Percentiles rank a stretch among this genome's conserved stretches.
These are phyloP conservation scores for Heterocephalus glaber DNA, from an alignment of 2,113 vertebrate species.

Conservation along the genomic window DNA sequence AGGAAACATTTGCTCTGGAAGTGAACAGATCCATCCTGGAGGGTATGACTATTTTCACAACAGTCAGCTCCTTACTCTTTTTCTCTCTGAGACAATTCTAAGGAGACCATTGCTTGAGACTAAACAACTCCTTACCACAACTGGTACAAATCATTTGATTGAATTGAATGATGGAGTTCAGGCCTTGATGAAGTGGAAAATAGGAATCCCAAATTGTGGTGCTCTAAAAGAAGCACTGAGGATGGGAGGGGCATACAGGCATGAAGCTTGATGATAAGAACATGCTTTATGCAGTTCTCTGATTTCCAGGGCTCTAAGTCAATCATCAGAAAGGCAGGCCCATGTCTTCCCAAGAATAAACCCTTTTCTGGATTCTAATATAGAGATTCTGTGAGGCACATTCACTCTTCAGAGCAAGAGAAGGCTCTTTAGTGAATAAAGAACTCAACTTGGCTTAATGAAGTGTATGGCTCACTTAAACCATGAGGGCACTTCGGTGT, in stretches of 20 bases:
- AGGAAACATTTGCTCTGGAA: slow-evolving; percentile 8
- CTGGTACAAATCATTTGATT: background rate
- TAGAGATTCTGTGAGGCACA: slow-evolving; percentile 20
- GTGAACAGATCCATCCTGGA: background rate
- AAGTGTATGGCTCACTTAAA: slow-evolving; percentile 42
- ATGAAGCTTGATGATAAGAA: background rate
- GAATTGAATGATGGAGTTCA: background rate
- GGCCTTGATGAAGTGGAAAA: background rate
- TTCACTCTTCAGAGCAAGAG: slow-evolving; percentile 46
- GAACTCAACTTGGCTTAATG: slow-evolving; percentile 45
- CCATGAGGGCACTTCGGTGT: background rate
- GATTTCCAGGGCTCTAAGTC: background rate
- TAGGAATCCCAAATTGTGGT: background rate
- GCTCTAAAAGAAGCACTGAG: background rate
- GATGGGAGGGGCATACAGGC: background rate
- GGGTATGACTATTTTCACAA: background rate
- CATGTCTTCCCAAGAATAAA: background rate
- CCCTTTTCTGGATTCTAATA: background rate
- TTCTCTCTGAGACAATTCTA: background rate
- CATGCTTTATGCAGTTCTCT: background rate
- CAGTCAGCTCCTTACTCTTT: background rate
- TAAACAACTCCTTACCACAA: background rate
- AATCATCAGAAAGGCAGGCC: background rate
- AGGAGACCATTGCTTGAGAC: background rate
- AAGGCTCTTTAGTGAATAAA: slow-evolving; percentile 52